Base-by-base conservation (phyloP, 2,888 invertebrate species). In the Nymphalis c-album region DNA sequence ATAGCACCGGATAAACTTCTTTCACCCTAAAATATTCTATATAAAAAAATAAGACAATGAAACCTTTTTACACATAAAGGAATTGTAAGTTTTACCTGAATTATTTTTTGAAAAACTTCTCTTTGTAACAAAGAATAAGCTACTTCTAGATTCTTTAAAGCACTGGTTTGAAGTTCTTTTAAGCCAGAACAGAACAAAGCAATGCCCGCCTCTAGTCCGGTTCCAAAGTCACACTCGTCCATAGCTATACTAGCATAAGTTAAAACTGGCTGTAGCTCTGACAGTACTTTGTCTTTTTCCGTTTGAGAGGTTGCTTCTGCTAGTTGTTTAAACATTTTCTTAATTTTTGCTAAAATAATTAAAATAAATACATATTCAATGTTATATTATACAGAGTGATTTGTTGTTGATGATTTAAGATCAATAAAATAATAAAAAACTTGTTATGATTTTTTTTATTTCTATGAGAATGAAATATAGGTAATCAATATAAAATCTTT, bases 211-310 rank as follows among this genome's bases (percentile, higher is more conserved):
- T 99, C 98, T 2, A 99, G 85, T 0, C 97, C 96, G 64, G 97
- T 98, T 0, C 98, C 99, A 87, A 98, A 98, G 85, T 99, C 98
- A 81, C 96, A 96, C 85, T 99, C 99, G 81, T 99, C 99, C 67
- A 96, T 95, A 0, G 98, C 99, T 83, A 97, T 97, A 83, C 95
- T 96, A 7, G 97, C 95, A 66, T 95, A 95, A 5, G 96, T 97
- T 70, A 98, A 94, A 1, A 97, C 90, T 67, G 97, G 96, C 77
- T 97, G 96, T 5, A 98, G 82, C 40, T 95, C 94, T 26, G 95
- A 94, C 69, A 96, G 90, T 45, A 94, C 87, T 60, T 89, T 91
- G 69, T 93, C 89, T 76, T 94, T 94, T 71, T 95, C 94, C 16
- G 87, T 90, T 31, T 95, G 92, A 6, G 90, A 84, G 70, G 91